These are phyloP conservation scores for Sweltsa coloradensis DNA, from an alignment of 1,140 invertebrate genomes.

Conservation along the genomic window DNA sequence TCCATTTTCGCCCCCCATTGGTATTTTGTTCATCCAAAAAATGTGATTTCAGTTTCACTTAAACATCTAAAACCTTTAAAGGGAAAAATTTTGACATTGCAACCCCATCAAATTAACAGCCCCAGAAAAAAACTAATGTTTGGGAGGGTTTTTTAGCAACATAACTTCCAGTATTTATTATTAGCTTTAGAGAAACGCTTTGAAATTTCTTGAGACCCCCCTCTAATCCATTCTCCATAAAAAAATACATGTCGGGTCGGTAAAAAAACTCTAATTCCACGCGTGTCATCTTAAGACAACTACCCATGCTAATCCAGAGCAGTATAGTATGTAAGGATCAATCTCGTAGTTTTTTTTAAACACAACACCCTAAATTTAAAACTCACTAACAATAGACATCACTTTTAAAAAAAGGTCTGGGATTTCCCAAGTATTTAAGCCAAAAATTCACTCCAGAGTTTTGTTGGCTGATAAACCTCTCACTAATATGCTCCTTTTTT, in stretches of 20 bases:
- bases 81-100: conserved; percentile 17
- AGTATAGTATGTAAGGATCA: conserved; percentile 28
- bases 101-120: conserved; percentile 21
- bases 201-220: conserved; percentile 25
- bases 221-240: conserved; percentile 28
- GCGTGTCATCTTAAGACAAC: conserved; percentile 27
- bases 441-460: conserved; percentile 32
- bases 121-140: conserved; percentile 18
- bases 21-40: conserved; percentile 6
- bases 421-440: conserved; percentile 27
- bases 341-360: conserved; percentile 24
- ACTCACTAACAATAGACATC: conserved; percentile 29
- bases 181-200: conserved; percentile 25
- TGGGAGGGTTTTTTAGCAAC: not conserved
- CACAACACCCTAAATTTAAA: conserved; percentile 36
- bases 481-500: conserved; percentile 20
- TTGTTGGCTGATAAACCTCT: conserved; percentile 27
- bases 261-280: conserved; percentile 27
- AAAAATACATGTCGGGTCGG: conserved; percentile 26
- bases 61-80: conserved; percentile 17
- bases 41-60: not conserved
- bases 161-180: conserved; percentile 24
- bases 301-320: conserved; percentile 28
- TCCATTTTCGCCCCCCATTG: not conserved
- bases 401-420: conserved; percentile 30